Evolutionary conservation across 2,113 vertebrate species (phyloP), one percentile per base, ranked within the genome.

Genomic region (Neotragus pygmaeus): DNA sequence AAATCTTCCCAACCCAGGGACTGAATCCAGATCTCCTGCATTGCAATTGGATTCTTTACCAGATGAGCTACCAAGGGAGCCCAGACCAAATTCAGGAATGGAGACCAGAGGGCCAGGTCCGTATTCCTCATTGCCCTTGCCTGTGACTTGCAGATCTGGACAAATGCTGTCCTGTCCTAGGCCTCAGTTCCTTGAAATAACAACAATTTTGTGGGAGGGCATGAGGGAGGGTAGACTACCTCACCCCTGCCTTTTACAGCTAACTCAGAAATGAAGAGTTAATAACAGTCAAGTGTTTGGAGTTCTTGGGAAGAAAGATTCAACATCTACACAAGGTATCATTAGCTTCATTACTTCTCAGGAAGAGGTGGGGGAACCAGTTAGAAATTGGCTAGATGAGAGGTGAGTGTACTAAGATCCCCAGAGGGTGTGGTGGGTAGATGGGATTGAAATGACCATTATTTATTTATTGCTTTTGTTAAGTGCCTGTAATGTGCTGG

Each of bases 381-480:
- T 51, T 13, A 19, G 86, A 85, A 78, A 13, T 0, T 3, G 23
- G 70, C 47, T 6, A 39, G 49, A 17, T 28, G 47, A 93, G 75
- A 60, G 49, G 77, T 5, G 43, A 55, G 39, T 2, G 36, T 4
- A 3, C 47, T n/a, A 11, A 7, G 49, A 27, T 80, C 81, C 91
- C 90, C 5, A 19, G 87, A 81, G 93, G 94, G 66, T 13, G n/a
- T 16, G 88, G 73, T 57, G 83, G 91, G 91, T 14, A 15, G 36
- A 15, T 4, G 53, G 62, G 17, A 62, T 87, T 73, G 78, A 88
- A 78, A 57, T 39, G 89, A 47, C 78, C 62, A 25, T 91, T 6
- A 75, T 77, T 97, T 94, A 58, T 84, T 86, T 91, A 92, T 53
- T 47, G 86, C 94, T 70, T 97, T 91, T 97, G 94, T 97, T 97